These are phyloP conservation scores for Halocynthia aurantium DNA, from an alignment of 23 tunicate genomes.

Conservation along the genomic window DNA sequence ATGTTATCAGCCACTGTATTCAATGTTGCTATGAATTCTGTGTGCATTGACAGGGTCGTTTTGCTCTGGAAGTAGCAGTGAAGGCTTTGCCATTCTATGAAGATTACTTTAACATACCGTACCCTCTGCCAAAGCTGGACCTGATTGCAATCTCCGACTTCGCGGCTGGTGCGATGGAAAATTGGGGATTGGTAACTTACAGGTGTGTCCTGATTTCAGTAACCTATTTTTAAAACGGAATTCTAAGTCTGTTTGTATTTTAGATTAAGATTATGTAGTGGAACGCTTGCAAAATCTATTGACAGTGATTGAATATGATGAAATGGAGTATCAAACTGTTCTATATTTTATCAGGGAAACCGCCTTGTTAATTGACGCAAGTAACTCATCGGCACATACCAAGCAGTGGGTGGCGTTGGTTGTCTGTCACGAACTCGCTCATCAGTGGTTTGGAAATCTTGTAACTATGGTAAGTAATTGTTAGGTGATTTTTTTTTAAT, in stretches of 20 bases:
- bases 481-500: background rate
- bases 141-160: conserved; percentile 96
- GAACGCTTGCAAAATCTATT: too few species aligned
- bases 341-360: conserved; percentile 44
- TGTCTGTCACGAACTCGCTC: conserved; percentile 98
- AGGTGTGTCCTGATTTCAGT: conserved; percentile 29
- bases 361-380: conserved; percentile 79
- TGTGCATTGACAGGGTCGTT: conserved; percentile 36
- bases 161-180: conserved; percentile 98
- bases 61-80: conserved; percentile 81
- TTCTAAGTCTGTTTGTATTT: too few species aligned
- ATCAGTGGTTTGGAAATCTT: conserved; percentile 99
- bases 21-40: too few species aligned
- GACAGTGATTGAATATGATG: too few species aligned
- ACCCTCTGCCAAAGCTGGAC: conserved; percentile 94
- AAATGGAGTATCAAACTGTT: too few species aligned
- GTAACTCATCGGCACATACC: conserved; percentile 72
- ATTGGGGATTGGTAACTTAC: conserved; percentile 99
- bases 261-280: too few species aligned
- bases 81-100: conserved; percentile 72
- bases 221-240: too few species aligned
- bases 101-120: conserved; percentile 91
- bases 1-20: too few species aligned
- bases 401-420: conserved; percentile 96
- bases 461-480: conserved; percentile 79